Evolutionary conservation across 2,888 invertebrate genomes (phyloP), one percentile per base, ranked within the genome.

Genomic region (Papilio elwesi): DNA sequence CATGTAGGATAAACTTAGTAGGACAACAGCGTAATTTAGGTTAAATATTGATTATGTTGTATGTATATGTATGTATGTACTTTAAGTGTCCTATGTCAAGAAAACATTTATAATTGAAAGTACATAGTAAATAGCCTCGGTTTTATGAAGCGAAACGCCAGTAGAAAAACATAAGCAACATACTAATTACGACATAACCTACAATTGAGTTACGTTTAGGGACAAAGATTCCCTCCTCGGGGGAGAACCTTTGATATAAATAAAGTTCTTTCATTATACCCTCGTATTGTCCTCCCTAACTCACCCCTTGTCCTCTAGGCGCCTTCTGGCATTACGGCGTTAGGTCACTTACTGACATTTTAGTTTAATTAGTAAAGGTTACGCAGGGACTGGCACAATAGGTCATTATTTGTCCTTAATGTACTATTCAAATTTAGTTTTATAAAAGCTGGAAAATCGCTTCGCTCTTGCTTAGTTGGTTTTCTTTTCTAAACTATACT

Each of bases 211-310:
- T 73, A 69, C 65, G 65, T 73, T 73, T 51, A 57, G 55, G 59
- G 73, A 65, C 65, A 69, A 66, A 73, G 69, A 69, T 69, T 73
- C 51, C 65, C 73, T 65, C 52, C 69, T 59, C 72, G 72, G 63
- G 65, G 65, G 73, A 68, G 59, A 65, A 69, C 73, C 73, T 69
- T 73, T 73, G 73, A 73, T 69, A 69, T 73, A 64, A 73, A 73
- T 73, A 73, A 69, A 73, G 73, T 69, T 65, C 73, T 73, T 73
- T 73, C 73, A 73, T 66, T 73, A 69, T 68, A 73, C 68, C 69
- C 73, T 69, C 65, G 69, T 69, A 59, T 73, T 66, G 66, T 59
- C 71, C 65, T 47, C 49, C 70, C 55, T 15, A 0, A 9, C 59
- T 62, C 49, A 16, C 36, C 16, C 59, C 66, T 10, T 62, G 51